Evolutionary conservation across 2,797 vertebrate genomes (phyloP).

Genomic region (Picus viridis): DNA sequence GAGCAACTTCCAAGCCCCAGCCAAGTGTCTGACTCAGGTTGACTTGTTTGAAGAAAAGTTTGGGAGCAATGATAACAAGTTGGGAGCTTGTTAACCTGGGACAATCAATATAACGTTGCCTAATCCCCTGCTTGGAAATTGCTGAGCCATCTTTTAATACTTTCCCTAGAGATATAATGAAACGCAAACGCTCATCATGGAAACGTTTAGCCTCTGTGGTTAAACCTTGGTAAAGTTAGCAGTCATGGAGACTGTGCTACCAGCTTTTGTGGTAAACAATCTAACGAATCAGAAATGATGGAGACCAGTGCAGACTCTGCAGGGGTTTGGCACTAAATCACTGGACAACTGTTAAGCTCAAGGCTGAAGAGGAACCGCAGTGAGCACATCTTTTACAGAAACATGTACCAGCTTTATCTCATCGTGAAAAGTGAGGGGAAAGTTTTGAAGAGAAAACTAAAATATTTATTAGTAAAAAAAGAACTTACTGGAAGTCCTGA

Average conservation of each 20-base stretch:
- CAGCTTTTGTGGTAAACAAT: background rate
- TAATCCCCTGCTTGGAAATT: background rate
- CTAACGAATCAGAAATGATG: background rate
- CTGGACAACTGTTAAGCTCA: background rate
- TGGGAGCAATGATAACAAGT: background rate
- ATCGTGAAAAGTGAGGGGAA: background rate
- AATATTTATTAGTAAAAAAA: conserved; percentile 1
- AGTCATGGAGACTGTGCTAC: background rate
- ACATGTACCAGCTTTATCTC: background rate
- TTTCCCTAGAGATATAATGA: background rate
- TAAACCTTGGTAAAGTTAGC: background rate
- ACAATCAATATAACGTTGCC: background rate
- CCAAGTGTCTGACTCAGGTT: conserved; percentile 13
- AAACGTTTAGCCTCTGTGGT: background rate
- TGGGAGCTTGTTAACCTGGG: background rate
- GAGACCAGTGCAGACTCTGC: background rate
- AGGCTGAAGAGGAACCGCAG: background rate
- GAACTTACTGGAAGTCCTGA: conserved; percentile 93
- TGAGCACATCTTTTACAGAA: background rate
- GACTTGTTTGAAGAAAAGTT: conserved; percentile 28
- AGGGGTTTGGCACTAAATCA: background rate
- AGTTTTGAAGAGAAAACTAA: background rate
- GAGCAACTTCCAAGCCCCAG: background rate
- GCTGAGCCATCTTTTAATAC: background rate
- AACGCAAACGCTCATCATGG: background rate